These are phyloP conservation scores for Aphrocallistes beatrix DNA, from an alignment of 37 sponge, comb jelly and placozoan genomes.

Conservation along the genomic window DNA sequence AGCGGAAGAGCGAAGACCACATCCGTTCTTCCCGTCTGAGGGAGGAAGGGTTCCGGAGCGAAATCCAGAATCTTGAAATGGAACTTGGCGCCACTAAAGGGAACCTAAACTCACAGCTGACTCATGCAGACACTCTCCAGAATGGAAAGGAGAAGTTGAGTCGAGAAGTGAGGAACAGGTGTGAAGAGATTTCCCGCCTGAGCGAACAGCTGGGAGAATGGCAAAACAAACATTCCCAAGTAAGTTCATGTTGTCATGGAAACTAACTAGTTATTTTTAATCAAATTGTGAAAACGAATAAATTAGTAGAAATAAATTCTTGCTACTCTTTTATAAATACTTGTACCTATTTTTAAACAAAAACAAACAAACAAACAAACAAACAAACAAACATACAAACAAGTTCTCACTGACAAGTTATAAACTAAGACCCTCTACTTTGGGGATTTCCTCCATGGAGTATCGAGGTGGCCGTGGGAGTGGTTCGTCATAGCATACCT, in stretches of 20 bases:
- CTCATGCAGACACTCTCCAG: not conserved
- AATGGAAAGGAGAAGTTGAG: not conserved
- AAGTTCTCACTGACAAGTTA: too few relatives aligned
- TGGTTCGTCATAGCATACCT: not conserved
- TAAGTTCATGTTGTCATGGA: not conserved
- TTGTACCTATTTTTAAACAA: too few relatives aligned
- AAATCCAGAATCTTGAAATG: not conserved
- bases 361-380: too few relatives aligned
- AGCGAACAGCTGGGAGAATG: not conserved
- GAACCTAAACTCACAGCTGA: not conserved
- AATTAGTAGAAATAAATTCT: too few relatives aligned
- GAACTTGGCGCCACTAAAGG: not conserved
- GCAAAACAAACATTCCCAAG: constrained; percentile 9
- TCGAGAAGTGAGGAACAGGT: not conserved
- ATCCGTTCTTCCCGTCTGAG: not conserved
- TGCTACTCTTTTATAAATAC: too few relatives aligned
- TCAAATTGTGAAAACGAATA: too few relatives aligned
- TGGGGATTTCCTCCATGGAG: not conserved
- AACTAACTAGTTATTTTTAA: too few relatives aligned
- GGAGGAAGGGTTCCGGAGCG: not conserved
- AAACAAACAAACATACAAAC: too few relatives aligned
- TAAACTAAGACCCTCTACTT: too few relatives aligned
- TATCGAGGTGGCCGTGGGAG: not conserved
- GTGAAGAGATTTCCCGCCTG: not conserved
- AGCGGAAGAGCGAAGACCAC: not conserved